Evolutionary conservation across 2,113 vertebrate species (phyloP).

Genomic region (Bubalus kerabau): DNA sequence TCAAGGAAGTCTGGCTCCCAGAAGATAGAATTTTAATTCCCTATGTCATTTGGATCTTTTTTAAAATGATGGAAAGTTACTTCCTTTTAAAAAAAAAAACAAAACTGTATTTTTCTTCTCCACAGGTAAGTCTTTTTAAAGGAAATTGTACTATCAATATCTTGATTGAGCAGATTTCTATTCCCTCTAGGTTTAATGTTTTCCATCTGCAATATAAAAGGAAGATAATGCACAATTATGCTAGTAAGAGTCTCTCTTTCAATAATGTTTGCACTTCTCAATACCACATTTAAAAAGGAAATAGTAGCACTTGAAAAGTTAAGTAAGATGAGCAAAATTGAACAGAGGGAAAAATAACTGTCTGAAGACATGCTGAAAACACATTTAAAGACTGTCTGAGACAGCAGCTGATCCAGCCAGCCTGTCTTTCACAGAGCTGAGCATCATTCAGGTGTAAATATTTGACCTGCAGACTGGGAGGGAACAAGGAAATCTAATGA

Average conservation of each 20-base stretch:
- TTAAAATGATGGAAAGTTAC: constrained; percentile 33
- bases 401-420: not conserved
- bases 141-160: constrained; percentile 72
- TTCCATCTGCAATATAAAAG: constrained; percentile 71
- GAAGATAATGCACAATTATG: constrained; percentile 68
- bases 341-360: constrained; percentile 59
- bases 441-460: not conserved
- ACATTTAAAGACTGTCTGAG: constrained; percentile 54
- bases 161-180: constrained; percentile 59
- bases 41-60: constrained; percentile 1
- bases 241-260: constrained; percentile 58
- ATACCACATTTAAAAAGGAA: constrained; percentile 67
- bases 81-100: constrained; percentile 33
- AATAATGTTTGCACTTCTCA: constrained; percentile 66
- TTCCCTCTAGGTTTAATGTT: constrained; percentile 68
- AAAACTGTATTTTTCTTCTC: constrained; percentile 50
- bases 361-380: constrained; percentile 59
- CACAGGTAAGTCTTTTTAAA: constrained; percentile 66
- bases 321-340: constrained; percentile 66
- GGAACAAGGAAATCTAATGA: not conserved
- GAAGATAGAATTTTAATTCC: constrained; percentile 40
- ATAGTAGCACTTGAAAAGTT: constrained; percentile 67
- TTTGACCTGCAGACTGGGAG: not conserved
- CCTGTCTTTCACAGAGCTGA: constrained; percentile 3
- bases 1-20: not conserved